Percentiles rank a stretch among this genome's conserved stretches.
These are phyloP conservation scores for Tachina grossa DNA, from an alignment of 2,888 invertebrate genomes.

Conservation along the genomic window DNA sequence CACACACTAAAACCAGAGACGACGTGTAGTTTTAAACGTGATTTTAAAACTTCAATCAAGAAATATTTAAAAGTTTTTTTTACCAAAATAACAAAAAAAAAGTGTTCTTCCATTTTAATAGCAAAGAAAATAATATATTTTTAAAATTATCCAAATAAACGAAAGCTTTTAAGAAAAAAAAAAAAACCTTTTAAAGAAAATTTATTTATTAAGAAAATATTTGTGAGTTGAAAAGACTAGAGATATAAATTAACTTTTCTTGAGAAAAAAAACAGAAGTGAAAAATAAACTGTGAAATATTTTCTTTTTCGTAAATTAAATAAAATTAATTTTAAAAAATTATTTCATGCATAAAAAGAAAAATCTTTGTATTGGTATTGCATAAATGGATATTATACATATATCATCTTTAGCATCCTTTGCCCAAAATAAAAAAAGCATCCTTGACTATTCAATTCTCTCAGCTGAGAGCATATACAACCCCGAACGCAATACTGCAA, in stretches of 20 bases:
- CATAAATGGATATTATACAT: conserved; percentile 44
- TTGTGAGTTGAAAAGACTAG: conserved; percentile 54
- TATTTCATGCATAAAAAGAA: background rate
- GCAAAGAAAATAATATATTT: conserved; percentile 41
- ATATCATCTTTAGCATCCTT: conserved; percentile 49
- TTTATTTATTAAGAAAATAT: conserved; percentile 20
- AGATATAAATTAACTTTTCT: conserved; percentile 58
- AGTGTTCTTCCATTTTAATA: conserved; percentile 65
- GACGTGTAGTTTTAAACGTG: conserved; percentile 53
- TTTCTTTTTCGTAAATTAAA: conserved; percentile 39
- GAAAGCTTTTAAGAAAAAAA: conserved; percentile 48
- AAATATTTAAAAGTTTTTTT: conserved; percentile 47
- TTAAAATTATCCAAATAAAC: conserved; percentile 39
- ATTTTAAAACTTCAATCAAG: conserved; percentile 50
- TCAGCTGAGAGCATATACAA: conserved; percentile 42
- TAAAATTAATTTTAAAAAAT: background rate
- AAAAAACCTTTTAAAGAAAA: conserved; percentile 33
- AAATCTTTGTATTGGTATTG: conserved; percentile 55
- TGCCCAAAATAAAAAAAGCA: conserved; percentile 1
- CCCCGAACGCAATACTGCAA: conserved; percentile 1
- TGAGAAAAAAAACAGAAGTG: conserved; percentile 1
- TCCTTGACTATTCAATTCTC: conserved; percentile 56
- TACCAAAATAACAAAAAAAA: conserved; percentile 38
- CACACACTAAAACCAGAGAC: conserved; percentile 63
- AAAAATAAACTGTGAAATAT: conserved; percentile 67